Percentiles rank a stretch among this genome's conserved stretches.
These are phyloP conservation scores for Glyptemys insculpta DNA, from an alignment of 2,797 vertebrate genomes.

Conservation along the genomic window DNA sequence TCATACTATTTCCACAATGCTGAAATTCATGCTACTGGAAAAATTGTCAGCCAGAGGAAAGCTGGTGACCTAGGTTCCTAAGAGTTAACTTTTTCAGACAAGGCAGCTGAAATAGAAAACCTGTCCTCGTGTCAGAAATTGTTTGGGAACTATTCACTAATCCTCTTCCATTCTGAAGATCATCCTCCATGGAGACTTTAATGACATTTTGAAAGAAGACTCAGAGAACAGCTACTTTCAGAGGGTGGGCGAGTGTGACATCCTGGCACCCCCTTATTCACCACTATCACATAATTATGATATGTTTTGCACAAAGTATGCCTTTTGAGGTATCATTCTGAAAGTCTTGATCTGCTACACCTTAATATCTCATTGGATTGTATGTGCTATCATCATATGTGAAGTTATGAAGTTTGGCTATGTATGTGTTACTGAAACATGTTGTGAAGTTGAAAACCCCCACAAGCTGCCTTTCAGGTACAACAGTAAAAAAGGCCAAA, in stretches of 20 bases:
- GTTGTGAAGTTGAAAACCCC: no score
- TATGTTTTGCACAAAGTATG: no score
- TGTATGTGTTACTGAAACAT: no score
- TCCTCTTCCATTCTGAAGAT: not conserved
- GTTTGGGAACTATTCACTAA: not conserved
- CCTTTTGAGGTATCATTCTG: no score
- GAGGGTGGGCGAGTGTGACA: not conserved
- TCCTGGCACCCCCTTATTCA: no score
- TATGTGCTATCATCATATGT: no score
- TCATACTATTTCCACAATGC: conserved; percentile 34
- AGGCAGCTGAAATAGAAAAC: not conserved
- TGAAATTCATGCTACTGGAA: conserved; percentile 28
- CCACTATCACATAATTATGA: no score
- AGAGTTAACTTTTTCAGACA: not conserved
- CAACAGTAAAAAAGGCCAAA: no score
- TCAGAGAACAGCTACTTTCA: not conserved
- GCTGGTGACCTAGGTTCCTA: not conserved
- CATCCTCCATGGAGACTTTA: not conserved
- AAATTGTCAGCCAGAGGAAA: conserved; percentile 24
- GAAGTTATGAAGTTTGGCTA: no score
- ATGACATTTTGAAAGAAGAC: conserved; percentile 17
- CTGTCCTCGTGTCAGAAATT: not conserved
- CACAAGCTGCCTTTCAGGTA: no score
- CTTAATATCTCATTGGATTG: no score
- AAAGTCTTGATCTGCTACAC: no score